Evolutionary conservation across 1,140 invertebrate genomes (phyloP).

Genomic region (Drosophila leontia): DNA sequence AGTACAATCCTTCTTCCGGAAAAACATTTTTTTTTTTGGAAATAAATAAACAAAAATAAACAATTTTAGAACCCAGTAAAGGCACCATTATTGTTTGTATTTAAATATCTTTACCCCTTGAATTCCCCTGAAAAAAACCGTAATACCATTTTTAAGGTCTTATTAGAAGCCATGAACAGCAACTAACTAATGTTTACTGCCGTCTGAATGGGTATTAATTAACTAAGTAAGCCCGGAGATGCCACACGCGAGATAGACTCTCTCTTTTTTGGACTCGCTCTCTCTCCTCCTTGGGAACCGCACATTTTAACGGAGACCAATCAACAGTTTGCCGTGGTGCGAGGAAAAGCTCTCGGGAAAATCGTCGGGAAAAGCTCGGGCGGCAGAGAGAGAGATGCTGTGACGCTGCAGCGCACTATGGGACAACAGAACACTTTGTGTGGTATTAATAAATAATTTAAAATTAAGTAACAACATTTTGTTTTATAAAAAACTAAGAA

Average conservation of each 20-base stretch:
- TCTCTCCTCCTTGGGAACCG: constrained; percentile 41
- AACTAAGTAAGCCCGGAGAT: constrained; percentile 36
- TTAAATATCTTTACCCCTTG: neutral
- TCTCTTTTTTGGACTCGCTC: constrained; percentile 23
- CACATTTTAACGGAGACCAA: constrained; percentile 32
- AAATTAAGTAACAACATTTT: too few species aligned
- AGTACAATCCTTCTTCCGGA: neutral
- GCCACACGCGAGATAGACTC: constrained; percentile 18
- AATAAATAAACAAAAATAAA: neutral
- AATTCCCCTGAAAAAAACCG: neutral
- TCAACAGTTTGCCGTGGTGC: constrained; percentile 72
- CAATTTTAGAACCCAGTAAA: too few species aligned
- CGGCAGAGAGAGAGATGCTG: constrained; percentile 51
- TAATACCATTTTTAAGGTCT: constrained; percentile 3
- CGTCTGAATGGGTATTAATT: constrained; percentile 43
- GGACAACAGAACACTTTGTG: neutral
- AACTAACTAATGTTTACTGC: constrained; percentile 31
- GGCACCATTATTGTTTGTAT: neutral
- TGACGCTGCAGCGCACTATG: constrained; percentile 18
- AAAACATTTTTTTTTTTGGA: neutral
- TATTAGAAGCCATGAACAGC: constrained; percentile 30
- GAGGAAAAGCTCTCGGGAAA: constrained; percentile 43
- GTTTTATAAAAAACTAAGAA: too few species aligned
- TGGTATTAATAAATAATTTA: too few species aligned
- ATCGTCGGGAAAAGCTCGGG: constrained; percentile 46